Evolutionary conservation across 92 coral and sea anemone species (phyloP), one percentile per base, ranked within the genome.

Genomic region (Scolanthus callimorphus): DNA sequence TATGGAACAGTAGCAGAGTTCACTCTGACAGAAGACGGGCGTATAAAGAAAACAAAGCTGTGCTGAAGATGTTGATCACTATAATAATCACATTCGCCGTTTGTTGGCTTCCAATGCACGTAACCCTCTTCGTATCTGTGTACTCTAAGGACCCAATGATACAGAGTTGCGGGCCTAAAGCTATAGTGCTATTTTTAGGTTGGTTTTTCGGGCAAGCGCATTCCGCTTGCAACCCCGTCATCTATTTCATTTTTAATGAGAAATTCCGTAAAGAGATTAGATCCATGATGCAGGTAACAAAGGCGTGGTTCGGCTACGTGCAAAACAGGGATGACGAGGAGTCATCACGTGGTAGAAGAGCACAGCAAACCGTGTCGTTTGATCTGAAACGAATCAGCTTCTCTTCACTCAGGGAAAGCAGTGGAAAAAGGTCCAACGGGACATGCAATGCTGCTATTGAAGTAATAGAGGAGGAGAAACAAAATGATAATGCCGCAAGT

Each of bases 121-220:
- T 79, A 26, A 51, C 57, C 26, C 49, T 50, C 12, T 85, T 85
- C 45, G 59, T 74, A 20, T 58, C 50, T n/a, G 44, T 79, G 25
- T 85, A 67, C 21, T 38, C 58, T 22, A 39, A 51, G 1, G 72
- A 74, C 26, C 4, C 25, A 26, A 62, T 67, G 44, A 43, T 55
- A 6, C 34, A 59, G 12, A 17, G 15, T 11, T 59, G 65, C 46
- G 65, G 65, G 2, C 44, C 46, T 0, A 25, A 17, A 28, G 29
- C 43, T 1, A 1, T 34, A 17, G 46, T 85, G 15, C 58, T 65
- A 4, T 79, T 76, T 27, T 24, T 85, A 58, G 91, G 91, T 4
- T 74, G 65, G 27, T 85, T 85, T 51, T 69, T 85, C 26, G 85
- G 91, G 24, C 91, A 85, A 31, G 79, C 69, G 26, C 72, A 70